Evolutionary conservation across 2,113 vertebrate genomes (phyloP).

Genomic region (Pelusios castaneus): DNA sequence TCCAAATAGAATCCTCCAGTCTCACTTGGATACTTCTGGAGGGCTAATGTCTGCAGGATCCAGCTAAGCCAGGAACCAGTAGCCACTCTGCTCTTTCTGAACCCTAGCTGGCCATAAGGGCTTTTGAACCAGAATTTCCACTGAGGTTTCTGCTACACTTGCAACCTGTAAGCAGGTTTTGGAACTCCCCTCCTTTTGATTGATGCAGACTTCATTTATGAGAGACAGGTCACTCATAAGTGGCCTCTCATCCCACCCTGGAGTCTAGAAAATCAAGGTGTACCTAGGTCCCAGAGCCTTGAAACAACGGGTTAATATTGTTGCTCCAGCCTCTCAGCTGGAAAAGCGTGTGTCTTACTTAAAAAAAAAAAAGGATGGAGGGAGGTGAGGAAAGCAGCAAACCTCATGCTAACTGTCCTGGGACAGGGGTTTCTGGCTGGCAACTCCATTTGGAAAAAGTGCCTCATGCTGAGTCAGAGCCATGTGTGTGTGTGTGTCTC

Average conservation of each 20-base stretch:
- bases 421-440: neutral
- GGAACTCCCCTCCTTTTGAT: neutral
- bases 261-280: neutral
- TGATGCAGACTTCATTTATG: accelerated
- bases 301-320: accelerated
- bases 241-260: neutral
- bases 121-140: neutral
- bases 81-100: neutral
- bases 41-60: neutral
- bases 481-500: neutral
- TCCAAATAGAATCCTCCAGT: neutral
- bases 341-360: neutral
- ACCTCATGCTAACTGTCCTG: neutral
- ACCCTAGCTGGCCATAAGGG: neutral
- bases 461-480: conserved; percentile 1
- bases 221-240: neutral
- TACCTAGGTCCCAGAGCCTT: neutral
- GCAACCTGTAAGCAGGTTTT: neutral
- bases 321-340: neutral
- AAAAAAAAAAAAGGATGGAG: neutral
- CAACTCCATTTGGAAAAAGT: conserved; percentile 53
- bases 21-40: neutral
- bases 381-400: neutral
- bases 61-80: accelerated
- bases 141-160: neutral